Evolutionary conservation across 92 coral and sea anemone species (phyloP).

Genomic region (Porites rus): DNA sequence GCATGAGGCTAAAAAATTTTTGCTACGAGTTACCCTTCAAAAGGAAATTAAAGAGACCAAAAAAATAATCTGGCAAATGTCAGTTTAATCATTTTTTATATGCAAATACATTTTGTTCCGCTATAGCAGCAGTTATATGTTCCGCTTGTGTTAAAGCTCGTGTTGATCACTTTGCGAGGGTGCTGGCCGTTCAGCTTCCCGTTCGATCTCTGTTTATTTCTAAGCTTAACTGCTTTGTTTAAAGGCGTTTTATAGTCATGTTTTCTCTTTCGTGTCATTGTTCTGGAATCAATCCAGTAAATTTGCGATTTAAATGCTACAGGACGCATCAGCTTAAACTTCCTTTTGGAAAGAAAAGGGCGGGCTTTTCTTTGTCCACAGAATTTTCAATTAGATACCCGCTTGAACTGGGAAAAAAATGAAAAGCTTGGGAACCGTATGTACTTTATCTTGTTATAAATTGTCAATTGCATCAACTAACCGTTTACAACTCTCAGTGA

Average conservation of each 20-base stretch:
- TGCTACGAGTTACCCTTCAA: too few species aligned
- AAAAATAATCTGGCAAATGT: neutral
- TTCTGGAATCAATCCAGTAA: neutral
- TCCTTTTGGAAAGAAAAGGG: constrained; percentile 36
- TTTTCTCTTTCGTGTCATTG: constrained; percentile 25
- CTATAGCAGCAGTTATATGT: neutral
- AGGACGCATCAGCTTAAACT: neutral
- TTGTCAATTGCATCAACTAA: neutral
- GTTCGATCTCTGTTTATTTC: neutral
- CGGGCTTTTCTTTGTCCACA: neutral
- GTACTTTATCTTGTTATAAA: neutral
- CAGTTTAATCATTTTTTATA: constrained; percentile 4
- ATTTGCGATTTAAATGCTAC: neutral
- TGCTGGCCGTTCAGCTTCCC: neutral
- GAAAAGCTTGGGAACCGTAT: neutral
- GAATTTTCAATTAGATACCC: neutral
- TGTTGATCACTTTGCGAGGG: neutral
- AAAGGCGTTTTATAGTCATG: constrained; percentile 4
- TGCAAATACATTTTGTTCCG: constrained; percentile 30
- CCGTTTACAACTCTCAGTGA: too few species aligned
- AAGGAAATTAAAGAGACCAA: too few species aligned
- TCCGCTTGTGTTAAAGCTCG: neutral
- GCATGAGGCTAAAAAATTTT: too few species aligned
- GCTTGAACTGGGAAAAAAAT: neutral
- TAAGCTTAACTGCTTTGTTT: constrained; percentile 13